phyloP scores from a whole-genome alignment of 2,797 vertebrate species.

The Etheostoma perlongum region DNA sequence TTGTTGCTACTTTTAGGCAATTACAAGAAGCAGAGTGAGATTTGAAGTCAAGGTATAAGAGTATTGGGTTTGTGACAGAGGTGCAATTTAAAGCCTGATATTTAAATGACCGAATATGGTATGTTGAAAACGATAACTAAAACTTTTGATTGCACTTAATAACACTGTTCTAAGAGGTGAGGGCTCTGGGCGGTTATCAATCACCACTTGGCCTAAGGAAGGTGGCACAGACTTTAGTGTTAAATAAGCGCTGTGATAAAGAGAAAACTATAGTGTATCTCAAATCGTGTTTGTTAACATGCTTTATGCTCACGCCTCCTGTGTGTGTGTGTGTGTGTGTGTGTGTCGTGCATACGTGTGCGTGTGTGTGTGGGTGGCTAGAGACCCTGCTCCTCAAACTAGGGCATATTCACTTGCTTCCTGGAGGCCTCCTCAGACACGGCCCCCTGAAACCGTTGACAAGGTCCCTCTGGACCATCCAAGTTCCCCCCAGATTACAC shows the following conservation, averaged over 20 bases:
- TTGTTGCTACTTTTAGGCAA: slow-evolving; percentile 5
- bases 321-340: background rate
- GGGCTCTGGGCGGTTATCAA: background rate
- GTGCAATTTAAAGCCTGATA: background rate
- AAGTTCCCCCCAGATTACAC: background rate
- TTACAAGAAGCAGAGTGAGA: background rate
- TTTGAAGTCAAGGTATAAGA: background rate
- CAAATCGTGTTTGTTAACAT: slow-evolving; percentile 1
- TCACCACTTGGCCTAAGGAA: background rate
- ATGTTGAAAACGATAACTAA: background rate
- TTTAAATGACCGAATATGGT: background rate
- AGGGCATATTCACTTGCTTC: slow-evolving; percentile 78
- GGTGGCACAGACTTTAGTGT: background rate
- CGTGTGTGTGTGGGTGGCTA: slow-evolving; percentile 29
- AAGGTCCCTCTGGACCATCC: slow-evolving; percentile 63
- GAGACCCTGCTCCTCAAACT: slow-evolving; percentile 70
- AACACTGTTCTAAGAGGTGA: background rate
- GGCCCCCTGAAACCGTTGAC: slow-evolving; percentile 79
- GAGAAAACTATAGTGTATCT: background rate
- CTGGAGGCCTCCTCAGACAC: slow-evolving; percentile 79
- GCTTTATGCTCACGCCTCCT: background rate
- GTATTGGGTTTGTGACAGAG: background rate
- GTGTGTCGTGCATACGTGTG: background rate
- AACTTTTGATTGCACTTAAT: background rate
- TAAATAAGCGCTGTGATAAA: background rate